Base-by-base conservation (phyloP, 2,797 vertebrate genomes). In the Synanceia verrucosa region DNA sequence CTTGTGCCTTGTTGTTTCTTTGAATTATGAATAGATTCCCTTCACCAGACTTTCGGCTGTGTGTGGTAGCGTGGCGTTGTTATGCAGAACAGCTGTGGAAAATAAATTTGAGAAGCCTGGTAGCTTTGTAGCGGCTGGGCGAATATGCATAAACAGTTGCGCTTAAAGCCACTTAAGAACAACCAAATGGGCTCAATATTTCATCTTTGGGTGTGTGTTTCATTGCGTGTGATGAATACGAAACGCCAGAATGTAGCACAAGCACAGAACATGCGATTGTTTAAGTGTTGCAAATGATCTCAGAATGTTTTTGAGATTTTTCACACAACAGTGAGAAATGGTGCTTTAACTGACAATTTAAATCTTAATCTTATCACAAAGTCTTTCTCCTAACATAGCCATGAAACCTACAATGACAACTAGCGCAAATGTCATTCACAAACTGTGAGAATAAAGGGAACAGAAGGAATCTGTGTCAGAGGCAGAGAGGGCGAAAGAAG, bases 11-110 rank as follows among this genome's bases (percentile, higher is more conserved):
- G 84, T 85, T 88, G 82, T 90, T 86, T 86, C 73, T 86, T 79
- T 92, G 93, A 93, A 92, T 94, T 91, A 93, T 93, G 88, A 93
- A 92, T 88, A 86, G 86, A 89, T 91, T 89, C 65, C 79, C 79
- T 70, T 83, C 74, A 74, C 65, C 79, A 70, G 86, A 87, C 83
- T 89, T 84, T 77, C 50, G 55, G 69, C 69, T 78, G 78, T 70
- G 78, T 72, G 65, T 75, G 83, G 86, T 84, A 82, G 82, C 69
- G 64, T 83, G 63, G 79, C 26, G 69, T 48, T 79, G 52, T 86
- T 88, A 89, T 90, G 90, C 83, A 89, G 85, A 92, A 83, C 89
- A 86, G 86, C 80, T 70, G 73, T 43, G 46, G 86, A 88, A 89
- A 88, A 91, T 78, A 90, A 84, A 91, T 91, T 85, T 11, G 37